Evolutionary conservation across 2,113 vertebrate genomes (phyloP), one percentile per base, ranked within the genome.

Genomic region (Osmerus mordax): DNA sequence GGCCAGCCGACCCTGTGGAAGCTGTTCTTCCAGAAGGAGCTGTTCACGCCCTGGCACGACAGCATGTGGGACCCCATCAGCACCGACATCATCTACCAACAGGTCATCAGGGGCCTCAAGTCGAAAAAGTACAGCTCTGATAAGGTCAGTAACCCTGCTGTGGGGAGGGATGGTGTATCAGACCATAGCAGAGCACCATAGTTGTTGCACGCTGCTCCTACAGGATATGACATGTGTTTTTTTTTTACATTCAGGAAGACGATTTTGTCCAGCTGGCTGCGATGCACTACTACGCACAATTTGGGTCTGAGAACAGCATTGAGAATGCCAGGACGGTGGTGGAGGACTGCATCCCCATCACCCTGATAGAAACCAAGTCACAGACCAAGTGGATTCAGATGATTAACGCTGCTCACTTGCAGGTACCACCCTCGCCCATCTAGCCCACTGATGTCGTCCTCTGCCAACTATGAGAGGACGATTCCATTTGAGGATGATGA

Each of bases 11-110:
- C 95, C 0, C 92, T 93, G 47, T 99, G 96, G 96, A 89, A 83
- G 0, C 79, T 98, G 18, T 94, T 91, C 84, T 90, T 96, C 83
- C 93, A 93, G 11, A 99, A 98, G 83, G 95, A 98, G 71, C 89
- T 96, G 83, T 99, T 99, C 80, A 90, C 91, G 0, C 96, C 97
- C 1, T 99, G 97, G 97, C 97, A 98, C 8, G 83, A 92, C 87
- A 92, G 90, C 81, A 83, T 12, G 7, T 55, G 83, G 47, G 97
- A 99, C 74, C 79, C 87, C 0, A 18, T 95, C 79, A 95, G 96
- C 92, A 98, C 97, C 0, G 89, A 95, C 1, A 95, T 98, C 36
- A 96, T 96, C 55, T 98, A 98, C 86, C 91, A 75, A 67, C 97
- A 99, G 84, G 67, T 98, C 78, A 89, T 98, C 76, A 93, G 87